These are phyloP conservation scores for Cheilosia grossa DNA, from an alignment of 2,888 invertebrate species.

Conservation along the genomic window DNA sequence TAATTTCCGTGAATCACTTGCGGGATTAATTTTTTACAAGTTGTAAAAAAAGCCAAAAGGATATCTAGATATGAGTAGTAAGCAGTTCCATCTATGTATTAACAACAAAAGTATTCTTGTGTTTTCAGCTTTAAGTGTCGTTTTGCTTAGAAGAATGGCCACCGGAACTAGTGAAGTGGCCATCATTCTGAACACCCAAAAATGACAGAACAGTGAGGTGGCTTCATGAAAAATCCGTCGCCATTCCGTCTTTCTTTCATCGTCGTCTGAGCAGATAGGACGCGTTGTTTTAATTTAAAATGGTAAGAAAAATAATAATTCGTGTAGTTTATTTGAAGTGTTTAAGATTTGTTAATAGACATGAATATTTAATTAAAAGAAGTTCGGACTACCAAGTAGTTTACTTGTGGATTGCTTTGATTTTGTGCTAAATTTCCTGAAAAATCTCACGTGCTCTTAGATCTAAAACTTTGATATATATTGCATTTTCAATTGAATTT, in stretches of 20 bases:
- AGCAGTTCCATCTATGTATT: constrained; percentile 20
- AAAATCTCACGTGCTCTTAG: background rate
- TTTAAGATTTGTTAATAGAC: background rate
- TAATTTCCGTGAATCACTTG: no score
- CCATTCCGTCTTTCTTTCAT: constrained; percentile 80
- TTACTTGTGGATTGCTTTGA: background rate
- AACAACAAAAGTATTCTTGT: background rate
- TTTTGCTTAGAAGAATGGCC: background rate
- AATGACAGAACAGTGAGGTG: constrained; percentile 60
- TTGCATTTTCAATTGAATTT: constrained; percentile 7
- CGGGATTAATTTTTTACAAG: no score
- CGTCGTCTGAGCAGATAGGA: constrained; percentile 79
- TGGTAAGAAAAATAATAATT: constrained; percentile 78
- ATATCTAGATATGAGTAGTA: no score
- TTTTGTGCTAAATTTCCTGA: constrained; percentile 50
- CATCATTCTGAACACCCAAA: constrained; percentile 27
- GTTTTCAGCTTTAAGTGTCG: background rate
- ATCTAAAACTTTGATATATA: constrained; percentile 11
- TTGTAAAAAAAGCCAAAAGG: no score
- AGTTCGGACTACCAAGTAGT: background rate
- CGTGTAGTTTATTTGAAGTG: background rate
- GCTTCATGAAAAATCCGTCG: constrained; percentile 72
- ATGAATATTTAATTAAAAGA: background rate
- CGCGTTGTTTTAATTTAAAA: constrained; percentile 75
- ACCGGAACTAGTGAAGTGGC: constrained; percentile 15